Evolutionary conservation across 2,113 vertebrate species (phyloP).

Genomic region (Melanerpes formicivorus): DNA sequence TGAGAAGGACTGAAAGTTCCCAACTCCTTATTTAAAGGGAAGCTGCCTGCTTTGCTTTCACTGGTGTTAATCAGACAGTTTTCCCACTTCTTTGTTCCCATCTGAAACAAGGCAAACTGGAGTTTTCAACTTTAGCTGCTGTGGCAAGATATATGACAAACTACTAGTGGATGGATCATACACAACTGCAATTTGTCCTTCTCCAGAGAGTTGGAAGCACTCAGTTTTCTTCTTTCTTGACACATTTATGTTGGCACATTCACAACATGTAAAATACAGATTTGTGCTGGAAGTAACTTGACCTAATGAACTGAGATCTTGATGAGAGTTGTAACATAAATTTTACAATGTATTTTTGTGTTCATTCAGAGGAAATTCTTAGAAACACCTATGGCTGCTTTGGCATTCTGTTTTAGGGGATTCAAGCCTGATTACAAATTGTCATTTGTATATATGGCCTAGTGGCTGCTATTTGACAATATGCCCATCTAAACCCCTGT

Average conservation of each 20-base stretch:
- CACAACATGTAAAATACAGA: background rate
- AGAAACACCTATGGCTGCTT: background rate
- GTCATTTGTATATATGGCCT: background rate
- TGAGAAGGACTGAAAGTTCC: background rate
- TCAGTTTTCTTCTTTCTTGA: background rate
- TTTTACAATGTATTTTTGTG: background rate
- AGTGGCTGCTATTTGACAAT: background rate
- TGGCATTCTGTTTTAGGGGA: background rate
- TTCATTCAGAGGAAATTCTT: background rate
- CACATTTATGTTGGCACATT: background rate
- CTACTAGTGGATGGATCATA: background rate
- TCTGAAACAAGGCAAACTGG: background rate
- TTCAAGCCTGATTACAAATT: background rate
- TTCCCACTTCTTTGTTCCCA: background rate
- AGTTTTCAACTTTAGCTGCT: background rate
- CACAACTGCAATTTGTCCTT: background rate
- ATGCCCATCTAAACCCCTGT: background rate
- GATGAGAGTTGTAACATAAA: background rate
- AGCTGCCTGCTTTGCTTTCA: background rate
- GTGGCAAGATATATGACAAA: background rate
- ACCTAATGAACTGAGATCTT: background rate
- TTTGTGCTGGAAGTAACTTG: background rate
- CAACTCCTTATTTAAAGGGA: background rate
- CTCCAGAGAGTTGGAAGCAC: background rate
- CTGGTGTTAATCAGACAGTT: rapidly evolving